Evolutionary conservation across 2,888 invertebrate species (phyloP).

Genomic region (Panorpa germanica): DNA sequence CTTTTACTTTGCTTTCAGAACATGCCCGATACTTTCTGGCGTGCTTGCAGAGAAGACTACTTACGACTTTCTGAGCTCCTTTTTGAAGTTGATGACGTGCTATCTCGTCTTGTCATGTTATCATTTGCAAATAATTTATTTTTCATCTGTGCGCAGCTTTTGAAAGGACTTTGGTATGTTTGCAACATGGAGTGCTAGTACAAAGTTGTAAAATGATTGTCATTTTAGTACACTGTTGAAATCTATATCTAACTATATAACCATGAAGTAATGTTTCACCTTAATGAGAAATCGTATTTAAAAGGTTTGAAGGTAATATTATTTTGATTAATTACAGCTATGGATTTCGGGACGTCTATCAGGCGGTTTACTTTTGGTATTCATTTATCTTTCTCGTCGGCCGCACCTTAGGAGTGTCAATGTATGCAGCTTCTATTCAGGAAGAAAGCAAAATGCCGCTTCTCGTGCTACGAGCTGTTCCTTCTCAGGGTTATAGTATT

Average conservation of each 20-base stretch:
- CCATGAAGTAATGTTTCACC: too few relatives aligned
- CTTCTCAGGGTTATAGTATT: conserved; percentile 25
- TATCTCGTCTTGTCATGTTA: conserved; percentile 29
- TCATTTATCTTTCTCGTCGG: conserved; percentile 33
- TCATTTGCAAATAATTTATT: conserved; percentile 36
- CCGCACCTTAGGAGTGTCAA: conserved; percentile 31
- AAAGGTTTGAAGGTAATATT: too few relatives aligned
- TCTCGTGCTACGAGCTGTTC: conserved; percentile 24
- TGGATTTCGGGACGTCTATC: too few relatives aligned
- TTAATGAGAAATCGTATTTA: too few relatives aligned
- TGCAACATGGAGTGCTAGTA: too few relatives aligned
- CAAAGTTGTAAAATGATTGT: too few relatives aligned
- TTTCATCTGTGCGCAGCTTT: conserved; percentile 35
- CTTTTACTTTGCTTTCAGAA: conserved; percentile 14
- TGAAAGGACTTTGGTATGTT: conserved; percentile 31
- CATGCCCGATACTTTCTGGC: conserved; percentile 29
- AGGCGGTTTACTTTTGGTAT: conserved; percentile 32
- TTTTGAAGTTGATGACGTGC: conserved; percentile 27
- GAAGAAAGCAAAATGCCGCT: conserved; percentile 29
- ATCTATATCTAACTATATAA: too few relatives aligned
- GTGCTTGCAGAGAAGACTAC: conserved; percentile 29
- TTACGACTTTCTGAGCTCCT: conserved; percentile 28
- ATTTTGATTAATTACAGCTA: too few relatives aligned
- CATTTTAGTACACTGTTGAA: too few relatives aligned
- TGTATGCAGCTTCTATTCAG: conserved; percentile 33